These are phyloP conservation scores for Thinocorus orbignyianus DNA, from an alignment of 2,113 vertebrate species.

Conservation along the genomic window DNA sequence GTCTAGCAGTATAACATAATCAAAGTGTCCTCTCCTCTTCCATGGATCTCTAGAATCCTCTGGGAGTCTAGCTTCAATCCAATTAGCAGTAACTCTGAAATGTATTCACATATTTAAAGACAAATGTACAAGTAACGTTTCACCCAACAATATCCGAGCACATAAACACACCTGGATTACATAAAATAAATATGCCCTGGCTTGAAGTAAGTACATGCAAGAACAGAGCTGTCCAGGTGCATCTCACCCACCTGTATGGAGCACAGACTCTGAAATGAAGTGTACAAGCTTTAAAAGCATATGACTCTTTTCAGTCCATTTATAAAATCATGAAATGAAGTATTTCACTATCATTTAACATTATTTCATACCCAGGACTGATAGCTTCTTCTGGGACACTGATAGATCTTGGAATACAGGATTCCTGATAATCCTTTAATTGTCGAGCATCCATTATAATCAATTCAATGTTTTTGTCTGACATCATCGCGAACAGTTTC, in stretches of 20 bases:
- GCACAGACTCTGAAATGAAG: neutral
- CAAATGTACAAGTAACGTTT: neutral
- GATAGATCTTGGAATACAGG: slow-evolving; percentile 86
- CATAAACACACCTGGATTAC: neutral
- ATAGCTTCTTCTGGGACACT: slow-evolving; percentile 93
- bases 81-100: slow-evolving; percentile 88
- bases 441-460: slow-evolving; percentile 93
- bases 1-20: slow-evolving; percentile 91
- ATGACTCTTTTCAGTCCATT: neutral
- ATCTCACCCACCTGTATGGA: neutral
- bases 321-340: neutral
- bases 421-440: slow-evolving; percentile 85
- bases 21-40: slow-evolving; percentile 84
- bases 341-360: neutral
- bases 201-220: neutral
- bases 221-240: neutral
- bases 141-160: neutral
- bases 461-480: slow-evolving; percentile 81
- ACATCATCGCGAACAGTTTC: slow-evolving; percentile 90
- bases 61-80: slow-evolving; percentile 90
- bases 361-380: slow-evolving; percentile 84
- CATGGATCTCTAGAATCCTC: slow-evolving; percentile 85
- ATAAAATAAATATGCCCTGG: neutral
- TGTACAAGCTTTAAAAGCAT: neutral
- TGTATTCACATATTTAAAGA: slow-evolving; percentile 13